Evolutionary conservation across 1,140 invertebrate genomes (phyloP), one percentile per base, ranked within the genome.

Genomic region (Drosophila pseudoananassae): DNA sequence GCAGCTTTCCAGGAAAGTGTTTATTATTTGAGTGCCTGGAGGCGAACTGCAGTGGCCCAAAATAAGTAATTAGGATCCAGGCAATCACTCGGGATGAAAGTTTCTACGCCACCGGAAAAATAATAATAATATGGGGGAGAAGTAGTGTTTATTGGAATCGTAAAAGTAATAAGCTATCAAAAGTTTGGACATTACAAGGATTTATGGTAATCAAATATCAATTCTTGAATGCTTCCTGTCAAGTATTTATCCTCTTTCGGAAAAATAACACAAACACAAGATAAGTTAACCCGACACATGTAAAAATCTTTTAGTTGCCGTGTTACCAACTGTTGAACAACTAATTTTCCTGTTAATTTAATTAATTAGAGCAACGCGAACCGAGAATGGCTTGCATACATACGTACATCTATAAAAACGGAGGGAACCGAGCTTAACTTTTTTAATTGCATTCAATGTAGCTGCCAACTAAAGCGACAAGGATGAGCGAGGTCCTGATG

Each of bases 391-490:
- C 40, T 31, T 43, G 46, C 36, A 38, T 17, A 64, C 20, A 7
- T 46, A 25, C 63, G 52, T 66, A 64, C 29, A 68, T 51, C 50
- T 36, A 55, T 25, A 54, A 49, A 49, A 59, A 66, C 38, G 56
- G 55, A 29, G 43, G 29, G 40, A 52, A 31, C 17, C 45, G 47
- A 64, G 83, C 60, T 51, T 57, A 87, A 87, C 78, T 87, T 87
- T 87, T 82, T 87, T 87, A 87, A 87, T 87, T 87, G 83, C 78
- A 87, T 87, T 87, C 82, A 88, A 85, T 85, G 82, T 87, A 71
- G 78, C 82, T 87, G 82, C 74, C 69, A 82, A 81, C 82, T 59
- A 51, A 57, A 63, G 51, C 36, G 27, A 60, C 47, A 50, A 59
- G 29, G 63, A 49, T 47, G 66, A 70, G 23, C 53, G 33, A 17